These are phyloP conservation scores for Pachliopta kotzebuea DNA, from an alignment of 2,888 invertebrate genomes.

Conservation along the genomic window DNA sequence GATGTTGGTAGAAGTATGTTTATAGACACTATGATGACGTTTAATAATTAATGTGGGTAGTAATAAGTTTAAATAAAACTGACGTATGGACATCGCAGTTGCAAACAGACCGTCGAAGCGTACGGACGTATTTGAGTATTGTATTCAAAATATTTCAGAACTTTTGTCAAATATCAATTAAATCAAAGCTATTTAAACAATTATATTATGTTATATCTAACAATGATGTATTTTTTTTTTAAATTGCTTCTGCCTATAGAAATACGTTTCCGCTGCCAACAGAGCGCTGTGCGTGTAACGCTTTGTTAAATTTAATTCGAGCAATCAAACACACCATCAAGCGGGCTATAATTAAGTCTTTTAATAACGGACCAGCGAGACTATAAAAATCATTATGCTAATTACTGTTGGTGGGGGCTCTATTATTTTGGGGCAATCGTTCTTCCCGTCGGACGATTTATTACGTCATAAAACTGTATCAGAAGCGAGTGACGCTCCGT, in stretches of 20 bases:
- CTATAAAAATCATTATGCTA: constrained; percentile 45
- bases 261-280: neutral
- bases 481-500: neutral
- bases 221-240: too few species aligned
- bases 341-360: constrained; percentile 45
- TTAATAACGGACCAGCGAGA: constrained; percentile 37
- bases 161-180: too few species aligned
- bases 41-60: too few species aligned
- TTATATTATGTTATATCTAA: too few species aligned
- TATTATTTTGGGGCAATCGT: constrained; percentile 27
- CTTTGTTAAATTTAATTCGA: constrained; percentile 23
- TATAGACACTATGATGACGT: too few species aligned
- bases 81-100: too few species aligned
- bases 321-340: constrained; percentile 47
- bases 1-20: too few species aligned
- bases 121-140: too few species aligned
- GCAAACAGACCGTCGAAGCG: too few species aligned
- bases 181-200: too few species aligned
- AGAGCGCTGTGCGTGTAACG: neutral
- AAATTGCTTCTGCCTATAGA: neutral
- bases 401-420: constrained; percentile 33
- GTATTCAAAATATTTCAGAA: too few species aligned
- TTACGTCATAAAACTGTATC: constrained; percentile 14
- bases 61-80: too few species aligned
- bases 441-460: constrained; percentile 22